Percentiles rank a stretch among this genome's conserved stretches.
These are phyloP conservation scores for Tilapia sparmanii DNA, from an alignment of 2,113 vertebrate species.

Conservation along the genomic window DNA sequence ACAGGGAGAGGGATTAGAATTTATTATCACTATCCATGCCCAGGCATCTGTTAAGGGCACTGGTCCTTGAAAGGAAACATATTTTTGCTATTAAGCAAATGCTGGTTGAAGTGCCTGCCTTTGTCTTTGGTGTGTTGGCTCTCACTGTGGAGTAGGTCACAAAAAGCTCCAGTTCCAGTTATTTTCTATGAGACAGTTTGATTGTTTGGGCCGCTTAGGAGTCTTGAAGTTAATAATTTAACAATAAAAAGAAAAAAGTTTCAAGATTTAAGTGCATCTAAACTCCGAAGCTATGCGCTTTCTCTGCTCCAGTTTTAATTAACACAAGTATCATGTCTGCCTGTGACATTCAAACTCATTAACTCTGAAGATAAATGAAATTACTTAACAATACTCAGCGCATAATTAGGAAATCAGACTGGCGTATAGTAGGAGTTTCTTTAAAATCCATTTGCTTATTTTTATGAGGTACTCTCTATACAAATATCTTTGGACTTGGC, in stretches of 20 bases:
- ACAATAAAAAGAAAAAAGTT: not conserved
- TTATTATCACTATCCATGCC: conserved; percentile 31
- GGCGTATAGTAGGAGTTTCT: not conserved
- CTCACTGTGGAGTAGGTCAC: not conserved
- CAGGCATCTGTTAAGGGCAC: conserved; percentile 52
- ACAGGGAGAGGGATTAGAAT: conserved; percentile 48
- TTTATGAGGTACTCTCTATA: not conserved
- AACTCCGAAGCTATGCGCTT: not conserved
- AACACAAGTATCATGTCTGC: not conserved
- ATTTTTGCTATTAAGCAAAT: conserved; percentile 38
- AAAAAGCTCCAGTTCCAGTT: not conserved
- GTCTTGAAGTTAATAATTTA: not conserved
- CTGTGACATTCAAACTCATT: conserved; percentile 30
- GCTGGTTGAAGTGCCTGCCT: not conserved
- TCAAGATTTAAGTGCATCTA: not conserved
- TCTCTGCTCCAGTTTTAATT: conserved; percentile 14
- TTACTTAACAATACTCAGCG: not conserved
- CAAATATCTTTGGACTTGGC: conserved; percentile 17
- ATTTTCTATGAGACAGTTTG: not conserved
- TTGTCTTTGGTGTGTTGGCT: not conserved
- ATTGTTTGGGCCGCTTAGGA: not conserved
- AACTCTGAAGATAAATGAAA: conserved; percentile 5
- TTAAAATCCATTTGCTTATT: not conserved
- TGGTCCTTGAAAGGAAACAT: conserved; percentile 44
- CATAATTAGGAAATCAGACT: not conserved